phyloP scores from a whole-genome alignment of 2,888 invertebrate species.

The Margaritifera margaritifera region DNA sequence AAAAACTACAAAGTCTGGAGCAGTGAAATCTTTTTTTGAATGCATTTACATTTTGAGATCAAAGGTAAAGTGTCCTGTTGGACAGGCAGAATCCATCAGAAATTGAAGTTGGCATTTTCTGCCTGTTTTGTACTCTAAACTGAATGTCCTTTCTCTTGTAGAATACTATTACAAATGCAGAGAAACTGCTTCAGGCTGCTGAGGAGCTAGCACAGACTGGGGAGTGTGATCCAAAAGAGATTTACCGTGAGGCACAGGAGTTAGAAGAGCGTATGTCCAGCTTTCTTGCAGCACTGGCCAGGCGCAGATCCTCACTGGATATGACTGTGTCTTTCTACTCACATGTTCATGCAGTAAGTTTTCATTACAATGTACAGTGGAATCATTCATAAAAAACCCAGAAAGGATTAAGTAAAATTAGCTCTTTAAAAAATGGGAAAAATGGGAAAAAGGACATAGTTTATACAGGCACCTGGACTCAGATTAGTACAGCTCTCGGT shows the following conservation, averaged over 20 bases:
- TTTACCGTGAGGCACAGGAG: slow-evolving; percentile 93
- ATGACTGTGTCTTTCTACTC: slow-evolving; percentile 95
- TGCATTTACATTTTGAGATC: too few relatives aligned
- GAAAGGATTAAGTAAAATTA: too few relatives aligned
- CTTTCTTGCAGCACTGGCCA: slow-evolving; percentile 93
- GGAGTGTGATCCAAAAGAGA: slow-evolving; percentile 96
- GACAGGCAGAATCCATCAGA: too few relatives aligned
- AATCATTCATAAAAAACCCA: too few relatives aligned
- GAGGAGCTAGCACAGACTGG: slow-evolving; percentile 92
- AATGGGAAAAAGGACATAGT: too few relatives aligned
- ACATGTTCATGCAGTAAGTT: slow-evolving; percentile 88
- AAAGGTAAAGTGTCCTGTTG: too few relatives aligned
- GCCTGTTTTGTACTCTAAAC: not conserved
- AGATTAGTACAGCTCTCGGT: too few relatives aligned
- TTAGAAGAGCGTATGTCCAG: slow-evolving; percentile 94
- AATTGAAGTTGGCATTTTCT: too few relatives aligned
- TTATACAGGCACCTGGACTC: too few relatives aligned
- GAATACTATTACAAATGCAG: slow-evolving; percentile 98
- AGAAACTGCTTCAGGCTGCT: slow-evolving; percentile 94
- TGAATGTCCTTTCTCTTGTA: slow-evolving; percentile 24
- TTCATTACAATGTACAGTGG: not conserved
- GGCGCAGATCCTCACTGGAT: slow-evolving; percentile 89
- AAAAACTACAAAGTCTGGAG: too few relatives aligned
- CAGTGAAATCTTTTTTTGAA: too few relatives aligned
- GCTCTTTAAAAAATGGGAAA: too few relatives aligned